Evolutionary conservation across 1,140 invertebrate genomes (phyloP).

Genomic region (Microplitis demolitor): DNA sequence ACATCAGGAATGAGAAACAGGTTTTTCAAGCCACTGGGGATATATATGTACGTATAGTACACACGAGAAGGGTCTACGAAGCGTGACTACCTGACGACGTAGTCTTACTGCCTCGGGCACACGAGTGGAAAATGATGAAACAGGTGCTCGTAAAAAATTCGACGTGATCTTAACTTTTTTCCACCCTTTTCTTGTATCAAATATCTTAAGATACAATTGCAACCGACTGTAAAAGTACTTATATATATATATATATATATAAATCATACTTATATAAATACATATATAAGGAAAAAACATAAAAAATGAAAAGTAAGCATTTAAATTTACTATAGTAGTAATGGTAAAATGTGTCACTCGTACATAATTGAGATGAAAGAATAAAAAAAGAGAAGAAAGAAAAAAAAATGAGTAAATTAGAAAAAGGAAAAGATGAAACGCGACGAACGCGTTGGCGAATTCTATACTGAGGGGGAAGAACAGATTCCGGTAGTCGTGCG

Average conservation of each 20-base stretch:
- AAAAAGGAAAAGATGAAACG: neutral
- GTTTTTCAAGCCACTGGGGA: conserved; percentile 45
- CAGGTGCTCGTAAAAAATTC: conserved; percentile 54
- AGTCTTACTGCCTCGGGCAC: conserved; percentile 33
- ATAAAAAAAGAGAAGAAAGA: neutral
- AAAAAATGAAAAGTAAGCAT: neutral
- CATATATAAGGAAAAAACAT: too few relatives aligned
- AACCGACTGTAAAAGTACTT: neutral
- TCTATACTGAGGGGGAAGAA: conserved; percentile 3
- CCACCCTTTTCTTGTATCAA: neutral
- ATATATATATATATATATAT: neutral
- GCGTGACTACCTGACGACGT: conserved; percentile 52
- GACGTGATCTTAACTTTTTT: conserved; percentile 23
- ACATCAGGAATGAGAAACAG: conserved; percentile 40
- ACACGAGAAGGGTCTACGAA: conserved; percentile 39
- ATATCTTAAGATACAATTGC: neutral
- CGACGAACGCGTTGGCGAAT: conserved; percentile 4
- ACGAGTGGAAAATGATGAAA: conserved; percentile 49
- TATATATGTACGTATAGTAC: conserved; percentile 20
- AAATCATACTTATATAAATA: too few relatives aligned
- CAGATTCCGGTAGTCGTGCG: conserved; percentile 22
- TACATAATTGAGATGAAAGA: neutral
- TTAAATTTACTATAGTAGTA: neutral
- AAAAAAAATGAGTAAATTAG: neutral
- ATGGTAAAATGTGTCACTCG: neutral